These are phyloP conservation scores for Dromaius novaehollandiae DNA, from an alignment of 2,113 vertebrate species.

Conservation along the genomic window DNA sequence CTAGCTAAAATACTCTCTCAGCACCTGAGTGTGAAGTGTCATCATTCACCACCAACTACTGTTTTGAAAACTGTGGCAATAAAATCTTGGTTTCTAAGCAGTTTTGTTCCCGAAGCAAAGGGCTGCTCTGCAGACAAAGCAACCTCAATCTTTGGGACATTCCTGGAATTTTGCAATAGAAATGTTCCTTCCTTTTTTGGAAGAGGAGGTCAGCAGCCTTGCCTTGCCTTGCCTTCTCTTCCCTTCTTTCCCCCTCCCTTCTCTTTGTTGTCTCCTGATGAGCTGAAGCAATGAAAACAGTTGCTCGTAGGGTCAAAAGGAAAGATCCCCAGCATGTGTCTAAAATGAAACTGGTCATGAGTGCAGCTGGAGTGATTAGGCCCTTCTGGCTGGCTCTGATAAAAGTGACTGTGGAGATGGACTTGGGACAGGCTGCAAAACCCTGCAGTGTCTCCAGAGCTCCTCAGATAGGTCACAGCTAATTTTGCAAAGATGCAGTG, in stretches of 20 bases:
- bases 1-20: background rate
- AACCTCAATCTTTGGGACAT: background rate
- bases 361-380: no score
- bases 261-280: background rate
- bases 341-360: background rate
- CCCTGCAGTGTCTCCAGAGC: no score
- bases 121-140: background rate
- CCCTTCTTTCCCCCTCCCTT: background rate
- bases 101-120: background rate
- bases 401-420: no score
- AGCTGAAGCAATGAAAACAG: background rate
- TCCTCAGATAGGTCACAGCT: background rate
- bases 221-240: background rate
- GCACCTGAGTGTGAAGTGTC: background rate
- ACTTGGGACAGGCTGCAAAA: no score
- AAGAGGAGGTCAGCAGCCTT: background rate
- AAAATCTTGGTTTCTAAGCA: background rate
- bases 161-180: background rate
- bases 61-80: background rate
- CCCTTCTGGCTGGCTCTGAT: no score
- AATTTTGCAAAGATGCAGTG: background rate
- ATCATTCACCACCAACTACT: background rate
- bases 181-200: background rate
- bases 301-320: background rate
- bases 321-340: no score